These are phyloP conservation scores for Eucera pruinosa DNA, from an alignment of 2,888 invertebrate species.

Conservation along the genomic window DNA sequence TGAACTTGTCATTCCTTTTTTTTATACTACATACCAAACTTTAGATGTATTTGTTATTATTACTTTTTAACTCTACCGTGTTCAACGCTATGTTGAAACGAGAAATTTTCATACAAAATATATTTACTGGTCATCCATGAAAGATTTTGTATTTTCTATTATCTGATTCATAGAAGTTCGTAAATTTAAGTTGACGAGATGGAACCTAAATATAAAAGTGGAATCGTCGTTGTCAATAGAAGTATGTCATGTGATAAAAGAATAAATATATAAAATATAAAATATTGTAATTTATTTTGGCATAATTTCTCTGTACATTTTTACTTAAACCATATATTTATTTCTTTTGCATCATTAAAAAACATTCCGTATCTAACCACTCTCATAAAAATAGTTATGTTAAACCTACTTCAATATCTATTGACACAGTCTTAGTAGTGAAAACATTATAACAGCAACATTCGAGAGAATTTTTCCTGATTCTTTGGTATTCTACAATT, in stretches of 20 bases:
- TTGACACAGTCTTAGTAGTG: too few species aligned
- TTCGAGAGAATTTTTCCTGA: background rate
- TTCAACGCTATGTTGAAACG: conserved; percentile 16
- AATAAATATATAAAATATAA: conserved; percentile 46
- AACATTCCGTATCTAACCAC: background rate
- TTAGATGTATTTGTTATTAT: background rate
- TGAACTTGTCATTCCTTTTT: conserved; percentile 19
- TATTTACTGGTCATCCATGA: conserved; percentile 14
- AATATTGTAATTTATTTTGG: conserved; percentile 36
- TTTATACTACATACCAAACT: conserved; percentile 1
- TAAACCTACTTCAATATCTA: too few species aligned
- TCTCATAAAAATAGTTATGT: background rate
- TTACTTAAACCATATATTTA: background rate
- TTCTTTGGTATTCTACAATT: conserved; percentile 1
- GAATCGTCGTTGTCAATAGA: conserved; percentile 11
- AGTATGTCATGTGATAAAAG: conserved; percentile 19
- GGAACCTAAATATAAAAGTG: conserved; percentile 3
- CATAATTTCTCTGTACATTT: background rate
- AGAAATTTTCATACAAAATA: conserved; percentile 17
- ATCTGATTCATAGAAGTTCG: conserved; percentile 11
- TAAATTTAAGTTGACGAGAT: background rate
- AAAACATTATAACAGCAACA: background rate
- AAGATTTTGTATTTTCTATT: conserved; percentile 42
- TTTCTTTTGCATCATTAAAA: background rate
- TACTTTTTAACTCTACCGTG: background rate